Evolutionary conservation across 2,888 invertebrate species (phyloP).

Genomic region (Mayetiola destructor): DNA sequence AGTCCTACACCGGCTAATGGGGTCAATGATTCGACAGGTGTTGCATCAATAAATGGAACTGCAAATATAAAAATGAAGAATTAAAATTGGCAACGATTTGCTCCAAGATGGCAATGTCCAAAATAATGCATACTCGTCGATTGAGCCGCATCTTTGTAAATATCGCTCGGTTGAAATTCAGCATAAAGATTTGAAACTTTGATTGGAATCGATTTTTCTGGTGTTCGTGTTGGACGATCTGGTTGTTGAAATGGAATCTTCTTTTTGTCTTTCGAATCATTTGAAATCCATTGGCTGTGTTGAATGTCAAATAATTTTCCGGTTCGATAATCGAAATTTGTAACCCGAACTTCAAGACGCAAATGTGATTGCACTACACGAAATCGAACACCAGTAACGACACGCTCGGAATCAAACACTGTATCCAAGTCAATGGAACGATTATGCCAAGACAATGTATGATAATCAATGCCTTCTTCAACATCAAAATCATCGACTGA

Average conservation of each 20-base stretch:
- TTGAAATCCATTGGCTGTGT: background rate
- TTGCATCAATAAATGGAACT: background rate
- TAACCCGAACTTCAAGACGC: slow-evolving; percentile 57
- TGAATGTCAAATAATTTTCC: slow-evolving; percentile 40
- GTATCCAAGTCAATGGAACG: slow-evolving; percentile 61
- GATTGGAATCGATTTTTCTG: background rate
- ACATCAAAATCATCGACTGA: background rate
- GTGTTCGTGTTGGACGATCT: background rate
- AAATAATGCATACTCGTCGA: too few relatives aligned
- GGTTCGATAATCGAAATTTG: slow-evolving; percentile 57
- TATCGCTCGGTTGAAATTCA: background rate
- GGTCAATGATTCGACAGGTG: background rate
- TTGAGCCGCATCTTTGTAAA: background rate
- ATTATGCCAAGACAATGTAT: slow-evolving; percentile 51
- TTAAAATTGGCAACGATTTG: too few relatives aligned
- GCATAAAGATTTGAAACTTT: background rate
- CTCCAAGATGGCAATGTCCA: too few relatives aligned
- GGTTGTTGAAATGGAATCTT: background rate
- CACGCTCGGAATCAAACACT: slow-evolving; percentile 45
- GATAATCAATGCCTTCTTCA: slow-evolving; percentile 47
- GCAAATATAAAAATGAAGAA: background rate
- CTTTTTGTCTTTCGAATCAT: background rate
- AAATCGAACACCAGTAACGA: slow-evolving; percentile 50
- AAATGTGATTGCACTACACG: slow-evolving; percentile 56
- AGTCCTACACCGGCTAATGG: background rate